Conservation (phyloP, 2,113 vertebrate genomes). For the Cisticola juncidis region DNA sequence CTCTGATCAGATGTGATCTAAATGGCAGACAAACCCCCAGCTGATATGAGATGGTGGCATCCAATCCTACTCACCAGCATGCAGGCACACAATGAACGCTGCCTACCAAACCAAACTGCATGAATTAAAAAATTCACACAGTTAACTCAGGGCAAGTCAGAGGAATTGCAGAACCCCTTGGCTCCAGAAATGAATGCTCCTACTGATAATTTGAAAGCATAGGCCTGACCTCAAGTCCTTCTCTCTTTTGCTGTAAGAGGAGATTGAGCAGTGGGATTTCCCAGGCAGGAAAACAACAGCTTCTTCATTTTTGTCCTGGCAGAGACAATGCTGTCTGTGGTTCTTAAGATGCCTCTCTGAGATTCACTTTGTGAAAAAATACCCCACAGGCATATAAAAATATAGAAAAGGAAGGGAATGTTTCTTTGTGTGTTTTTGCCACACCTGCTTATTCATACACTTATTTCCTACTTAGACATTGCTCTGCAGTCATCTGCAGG, state of each 20-base stretch:
- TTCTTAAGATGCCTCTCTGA: neutral
- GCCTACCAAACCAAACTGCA: neutral
- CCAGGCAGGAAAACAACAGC: neutral
- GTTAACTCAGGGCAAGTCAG: neutral
- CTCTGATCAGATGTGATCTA: neutral
- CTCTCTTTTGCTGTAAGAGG: neutral
- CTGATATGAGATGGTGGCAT: neutral
- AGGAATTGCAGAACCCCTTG: neutral
- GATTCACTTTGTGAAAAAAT: neutral
- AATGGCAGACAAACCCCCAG: neutral
- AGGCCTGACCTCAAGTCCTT: neutral
- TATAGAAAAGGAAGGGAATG: neutral
- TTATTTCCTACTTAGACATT: neutral
- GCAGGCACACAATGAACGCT: neutral
- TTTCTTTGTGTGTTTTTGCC: neutral
- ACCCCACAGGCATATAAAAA: neutral
- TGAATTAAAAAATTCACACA: neutral
- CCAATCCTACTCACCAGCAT: neutral
- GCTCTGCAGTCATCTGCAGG: neutral
- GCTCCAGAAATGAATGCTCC: neutral
- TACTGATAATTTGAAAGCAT: neutral
- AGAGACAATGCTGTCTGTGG: neutral
- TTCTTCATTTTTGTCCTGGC: neutral
- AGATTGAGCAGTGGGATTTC: neutral
- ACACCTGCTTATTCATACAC: neutral